Evolutionary conservation across 1,140 invertebrate genomes (phyloP).

Genomic region (Pectinophora gossypiella): DNA sequence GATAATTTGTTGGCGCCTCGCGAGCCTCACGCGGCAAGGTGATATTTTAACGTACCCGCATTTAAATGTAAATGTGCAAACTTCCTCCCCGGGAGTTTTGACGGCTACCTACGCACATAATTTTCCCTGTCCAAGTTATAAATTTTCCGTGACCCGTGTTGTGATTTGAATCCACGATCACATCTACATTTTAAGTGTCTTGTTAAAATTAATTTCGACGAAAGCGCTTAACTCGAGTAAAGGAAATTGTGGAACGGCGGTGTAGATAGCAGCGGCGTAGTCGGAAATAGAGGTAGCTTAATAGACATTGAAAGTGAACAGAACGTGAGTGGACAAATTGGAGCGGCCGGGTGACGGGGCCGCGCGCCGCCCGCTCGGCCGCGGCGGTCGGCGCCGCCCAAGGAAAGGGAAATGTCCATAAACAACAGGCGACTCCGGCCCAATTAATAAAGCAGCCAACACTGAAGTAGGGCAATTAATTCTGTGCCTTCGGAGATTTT

Average conservation of each 20-base stretch:
- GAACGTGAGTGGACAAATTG: conserved; percentile 67
- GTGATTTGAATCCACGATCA: conserved; percentile 24
- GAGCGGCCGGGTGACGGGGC: conserved; percentile 47
- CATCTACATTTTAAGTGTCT: conserved; percentile 17
- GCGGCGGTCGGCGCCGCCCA: conserved; percentile 53
- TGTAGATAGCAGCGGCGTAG: background rate
- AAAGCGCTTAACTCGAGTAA: no score
- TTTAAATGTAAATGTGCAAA: conserved; percentile 62
- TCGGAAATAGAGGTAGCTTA: conserved; percentile 42
- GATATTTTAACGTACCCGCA: conserved; percentile 56
- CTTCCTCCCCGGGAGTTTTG: conserved; percentile 34
- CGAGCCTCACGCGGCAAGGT: no score
- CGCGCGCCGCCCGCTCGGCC: no score
- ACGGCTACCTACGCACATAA: conserved; percentile 53
- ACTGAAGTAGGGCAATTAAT: conserved; percentile 71
- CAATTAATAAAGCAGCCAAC: conserved; percentile 69
- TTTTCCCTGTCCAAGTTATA: conserved; percentile 51
- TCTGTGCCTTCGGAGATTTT: conserved; percentile 70
- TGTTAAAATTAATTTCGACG: conserved; percentile 23
- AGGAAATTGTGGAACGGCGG: no score
- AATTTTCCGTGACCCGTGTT: conserved; percentile 27
- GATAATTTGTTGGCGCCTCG: conserved; percentile 50
- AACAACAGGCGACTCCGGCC: conserved; percentile 65
- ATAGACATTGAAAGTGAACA: conserved; percentile 62
- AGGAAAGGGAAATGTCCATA: conserved; percentile 65